These are phyloP conservation scores for Emydocephalus ijimae DNA, from an alignment of 2,113 vertebrate genomes.

Conservation along the genomic window DNA sequence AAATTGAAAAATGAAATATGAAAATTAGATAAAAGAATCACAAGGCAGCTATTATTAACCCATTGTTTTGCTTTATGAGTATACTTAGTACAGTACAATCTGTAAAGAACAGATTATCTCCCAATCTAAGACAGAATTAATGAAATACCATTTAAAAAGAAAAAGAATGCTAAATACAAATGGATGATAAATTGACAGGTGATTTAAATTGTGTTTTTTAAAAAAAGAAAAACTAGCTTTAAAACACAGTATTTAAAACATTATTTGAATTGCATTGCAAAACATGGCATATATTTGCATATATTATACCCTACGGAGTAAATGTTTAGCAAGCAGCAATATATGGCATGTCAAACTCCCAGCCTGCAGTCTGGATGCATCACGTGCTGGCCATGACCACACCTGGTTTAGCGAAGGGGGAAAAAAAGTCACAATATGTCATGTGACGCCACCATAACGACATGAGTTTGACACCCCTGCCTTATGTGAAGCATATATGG, in stretches of 20 bases:
- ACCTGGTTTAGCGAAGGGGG: too few relatives aligned
- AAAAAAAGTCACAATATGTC: too few relatives aligned
- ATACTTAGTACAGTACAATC: constrained; percentile 55
- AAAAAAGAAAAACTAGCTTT: constrained; percentile 44
- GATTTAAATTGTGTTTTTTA: constrained; percentile 52
- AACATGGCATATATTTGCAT: constrained; percentile 19
- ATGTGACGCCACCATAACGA: too few relatives aligned
- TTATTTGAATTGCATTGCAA: constrained; percentile 47
- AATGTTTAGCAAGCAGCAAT: not conserved
- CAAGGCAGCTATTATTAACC: constrained; percentile 61
- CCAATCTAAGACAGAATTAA: constrained; percentile 48
- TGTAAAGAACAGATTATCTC: constrained; percentile 53
- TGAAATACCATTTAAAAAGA: constrained; percentile 38
- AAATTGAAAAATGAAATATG: constrained; percentile 53
- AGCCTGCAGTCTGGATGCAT: too few relatives aligned
- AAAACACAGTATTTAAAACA: constrained; percentile 38
- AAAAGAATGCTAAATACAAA: constrained; percentile 40
- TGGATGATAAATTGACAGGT: constrained; percentile 51
- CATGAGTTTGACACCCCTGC: too few relatives aligned
- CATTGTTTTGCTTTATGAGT: constrained; percentile 62
- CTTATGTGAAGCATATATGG: not conserved
- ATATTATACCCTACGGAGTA: not conserved
- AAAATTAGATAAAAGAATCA: constrained; percentile 59
- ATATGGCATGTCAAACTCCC: not conserved
- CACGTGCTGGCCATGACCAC: too few relatives aligned